phyloP scores from a whole-genome alignment of 2,113 vertebrate species.

The Otis tarda region DNA sequence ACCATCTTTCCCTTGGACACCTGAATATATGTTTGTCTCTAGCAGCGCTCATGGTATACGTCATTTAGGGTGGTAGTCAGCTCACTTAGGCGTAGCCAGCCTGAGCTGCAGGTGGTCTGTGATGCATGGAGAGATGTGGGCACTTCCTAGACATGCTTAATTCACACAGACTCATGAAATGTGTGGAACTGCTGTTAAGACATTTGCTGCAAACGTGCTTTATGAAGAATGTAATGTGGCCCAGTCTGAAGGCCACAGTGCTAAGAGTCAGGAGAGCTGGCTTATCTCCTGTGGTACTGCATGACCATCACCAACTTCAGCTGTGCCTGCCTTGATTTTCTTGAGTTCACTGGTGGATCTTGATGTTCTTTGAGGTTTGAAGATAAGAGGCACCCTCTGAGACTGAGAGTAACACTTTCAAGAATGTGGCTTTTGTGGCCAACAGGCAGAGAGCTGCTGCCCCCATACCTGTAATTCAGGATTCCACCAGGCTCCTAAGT shows the following conservation, averaged over 20 bases:
- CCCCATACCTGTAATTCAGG: not conserved
- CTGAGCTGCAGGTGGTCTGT: not conserved
- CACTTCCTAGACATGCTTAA: not conserved
- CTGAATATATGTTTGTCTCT: not conserved
- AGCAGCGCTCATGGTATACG: not conserved
- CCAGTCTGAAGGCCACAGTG: not conserved
- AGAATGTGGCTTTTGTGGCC: not conserved
- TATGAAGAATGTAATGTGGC: not conserved
- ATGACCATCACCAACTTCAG: not conserved
- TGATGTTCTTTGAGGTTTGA: not conserved
- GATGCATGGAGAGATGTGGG: not conserved
- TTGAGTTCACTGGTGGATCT: not conserved
- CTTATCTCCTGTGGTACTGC: not conserved
- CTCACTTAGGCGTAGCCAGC: not conserved
- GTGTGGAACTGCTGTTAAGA: not conserved
- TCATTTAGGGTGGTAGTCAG: not conserved
- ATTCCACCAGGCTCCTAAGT: not conserved
- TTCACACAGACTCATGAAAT: not conserved
- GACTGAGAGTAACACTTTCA: not conserved
- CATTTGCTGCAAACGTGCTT: not conserved
- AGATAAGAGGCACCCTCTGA: not conserved
- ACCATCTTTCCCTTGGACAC: not conserved
- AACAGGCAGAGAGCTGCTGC: not conserved
- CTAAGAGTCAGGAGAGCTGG: not conserved
- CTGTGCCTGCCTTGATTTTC: not conserved